phyloP scores from a whole-genome alignment of 2,888 invertebrate genomes.

The Hipparchia sbordonii region DNA sequence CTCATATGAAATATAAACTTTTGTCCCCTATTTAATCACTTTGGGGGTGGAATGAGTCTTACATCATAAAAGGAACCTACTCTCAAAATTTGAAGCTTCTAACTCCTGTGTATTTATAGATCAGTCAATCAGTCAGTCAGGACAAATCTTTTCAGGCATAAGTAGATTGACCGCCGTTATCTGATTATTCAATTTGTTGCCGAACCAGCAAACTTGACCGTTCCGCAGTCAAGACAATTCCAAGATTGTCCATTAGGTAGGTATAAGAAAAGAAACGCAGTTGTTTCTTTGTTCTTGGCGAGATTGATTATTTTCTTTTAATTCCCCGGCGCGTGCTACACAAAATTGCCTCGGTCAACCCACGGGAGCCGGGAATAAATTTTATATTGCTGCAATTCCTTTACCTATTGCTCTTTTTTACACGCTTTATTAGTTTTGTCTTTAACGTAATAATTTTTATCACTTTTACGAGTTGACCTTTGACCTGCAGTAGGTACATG shows the following conservation, averaged over 20 bases:
- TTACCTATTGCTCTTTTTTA: constrained; percentile 17
- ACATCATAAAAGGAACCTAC: too few species aligned
- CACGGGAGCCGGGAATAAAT: constrained; percentile 20
- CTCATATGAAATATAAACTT: too few species aligned
- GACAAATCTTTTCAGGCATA: too few species aligned
- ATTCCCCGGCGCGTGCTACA: constrained; percentile 31
- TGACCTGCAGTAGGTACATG: neutral
- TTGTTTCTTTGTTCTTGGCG: neutral
- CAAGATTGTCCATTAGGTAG: neutral
- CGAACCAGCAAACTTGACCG: neutral
- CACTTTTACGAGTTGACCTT: neutral
- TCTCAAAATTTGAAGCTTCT: too few species aligned
- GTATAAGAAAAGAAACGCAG: neutral
- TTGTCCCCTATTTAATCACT: too few species aligned
- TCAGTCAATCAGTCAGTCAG: too few species aligned
- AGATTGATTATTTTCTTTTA: constrained; percentile 33
- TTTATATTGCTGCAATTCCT: constrained; percentile 13
- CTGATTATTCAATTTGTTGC: too few species aligned
- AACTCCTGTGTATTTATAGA: too few species aligned
- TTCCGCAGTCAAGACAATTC: neutral
- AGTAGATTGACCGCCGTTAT: too few species aligned
- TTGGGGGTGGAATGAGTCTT: too few species aligned
- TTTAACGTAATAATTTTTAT: neutral
- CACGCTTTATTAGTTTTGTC: too few species aligned
- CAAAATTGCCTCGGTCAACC: constrained; percentile 26